Percentiles rank a stretch among this genome's conserved stretches.
Conservation (phyloP, 2,888 invertebrate genomes). For the Liposcelis brunnea region DNA sequence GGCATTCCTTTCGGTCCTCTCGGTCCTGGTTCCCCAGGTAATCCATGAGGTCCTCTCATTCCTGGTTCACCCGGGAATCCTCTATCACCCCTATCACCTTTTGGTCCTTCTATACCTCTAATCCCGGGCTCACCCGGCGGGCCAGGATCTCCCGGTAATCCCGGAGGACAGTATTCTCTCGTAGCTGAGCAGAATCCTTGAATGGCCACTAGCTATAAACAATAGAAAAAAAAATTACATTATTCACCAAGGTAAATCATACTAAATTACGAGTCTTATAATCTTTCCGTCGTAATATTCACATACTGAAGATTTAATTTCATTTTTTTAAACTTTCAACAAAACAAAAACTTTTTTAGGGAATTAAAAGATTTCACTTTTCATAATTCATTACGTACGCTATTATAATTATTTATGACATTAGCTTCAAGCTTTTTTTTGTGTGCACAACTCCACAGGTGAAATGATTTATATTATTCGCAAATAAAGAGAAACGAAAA, state of each 20-base stretch:
- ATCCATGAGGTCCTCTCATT: conserved; percentile 37
- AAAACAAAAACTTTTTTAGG: no score
- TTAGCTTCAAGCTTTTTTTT: no score
- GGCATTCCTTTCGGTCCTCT: conserved; percentile 54
- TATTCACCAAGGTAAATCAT: neutral
- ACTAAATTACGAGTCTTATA: no score
- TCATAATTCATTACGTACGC: no score
- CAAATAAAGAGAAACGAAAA: no score
- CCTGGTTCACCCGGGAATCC: conserved; percentile 27
- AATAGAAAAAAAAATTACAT: conserved; percentile 12
- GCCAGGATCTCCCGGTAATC: conserved; percentile 42
- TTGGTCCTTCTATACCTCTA: conserved; percentile 20
- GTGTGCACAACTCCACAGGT: no score
- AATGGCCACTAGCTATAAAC: conserved; percentile 56
- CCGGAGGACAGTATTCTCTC: conserved; percentile 60
- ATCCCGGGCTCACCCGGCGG: conserved; percentile 25
- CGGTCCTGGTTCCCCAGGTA: conserved; percentile 47
- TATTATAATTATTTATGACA: no score
- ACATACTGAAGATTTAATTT: no score
- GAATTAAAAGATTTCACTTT: no score
- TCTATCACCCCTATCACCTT: conserved; percentile 24
- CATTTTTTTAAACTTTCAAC: no score
- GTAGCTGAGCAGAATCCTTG: conserved; percentile 72
- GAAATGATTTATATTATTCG: no score
- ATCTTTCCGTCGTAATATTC: no score